A percentile compares a stretch with the other conserved stretches of the same genome.
Conservation (phyloP, 2,113 vertebrate genomes). For the Oreotrochilus melanogaster region DNA sequence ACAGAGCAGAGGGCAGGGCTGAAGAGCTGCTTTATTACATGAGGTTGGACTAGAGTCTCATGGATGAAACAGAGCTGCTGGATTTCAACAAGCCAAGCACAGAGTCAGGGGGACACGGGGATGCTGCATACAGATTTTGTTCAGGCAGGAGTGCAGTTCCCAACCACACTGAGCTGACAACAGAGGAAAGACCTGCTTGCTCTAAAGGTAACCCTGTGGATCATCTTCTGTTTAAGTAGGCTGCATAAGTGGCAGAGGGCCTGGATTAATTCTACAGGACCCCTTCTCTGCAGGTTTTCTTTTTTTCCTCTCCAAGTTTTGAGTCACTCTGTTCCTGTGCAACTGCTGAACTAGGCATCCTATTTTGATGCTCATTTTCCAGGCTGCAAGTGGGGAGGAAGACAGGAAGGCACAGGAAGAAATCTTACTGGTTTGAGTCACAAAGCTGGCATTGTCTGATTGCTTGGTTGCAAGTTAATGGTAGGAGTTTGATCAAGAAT, state of each 20-base stretch:
- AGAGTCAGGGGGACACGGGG: neutral
- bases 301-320: neutral
- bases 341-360: neutral
- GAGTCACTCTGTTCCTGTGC: slow-evolving; percentile 28
- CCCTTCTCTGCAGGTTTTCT: neutral
- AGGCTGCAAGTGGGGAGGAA: slow-evolving; percentile 58
- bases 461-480: slow-evolving; percentile 76
- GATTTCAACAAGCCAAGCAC: slow-evolving; percentile 52
- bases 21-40: slow-evolving; percentile 34
- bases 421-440: slow-evolving; percentile 79
- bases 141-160: neutral
- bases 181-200: slow-evolving; percentile 38
- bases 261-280: neutral
- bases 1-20: slow-evolving; percentile 39
- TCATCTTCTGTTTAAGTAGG: neutral
- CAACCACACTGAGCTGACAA: slow-evolving; percentile 28
- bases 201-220: slow-evolving; percentile 35
- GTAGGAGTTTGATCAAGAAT: slow-evolving; percentile 78
- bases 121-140: slow-evolving; percentile 5
- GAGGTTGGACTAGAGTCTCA: slow-evolving; percentile 13
- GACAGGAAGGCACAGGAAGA: slow-evolving; percentile 69
- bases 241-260: neutral
- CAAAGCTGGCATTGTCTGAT: slow-evolving; percentile 76
- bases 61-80: slow-evolving; percentile 15
- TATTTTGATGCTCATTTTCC: slow-evolving; percentile 44